Conservation (phyloP, 2,888 invertebrate genomes). For the Dastarcus helophoroides region DNA sequence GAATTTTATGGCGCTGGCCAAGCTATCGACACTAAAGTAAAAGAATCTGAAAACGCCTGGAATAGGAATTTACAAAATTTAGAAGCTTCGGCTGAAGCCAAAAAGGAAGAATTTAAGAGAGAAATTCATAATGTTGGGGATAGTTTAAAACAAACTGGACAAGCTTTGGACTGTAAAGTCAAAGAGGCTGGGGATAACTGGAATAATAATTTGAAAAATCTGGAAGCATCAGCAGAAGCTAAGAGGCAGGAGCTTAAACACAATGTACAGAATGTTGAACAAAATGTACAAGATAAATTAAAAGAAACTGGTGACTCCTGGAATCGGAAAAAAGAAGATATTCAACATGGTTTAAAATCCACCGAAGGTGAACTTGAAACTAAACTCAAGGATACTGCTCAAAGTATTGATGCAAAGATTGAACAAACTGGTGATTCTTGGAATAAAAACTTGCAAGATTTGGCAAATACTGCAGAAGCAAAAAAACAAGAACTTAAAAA, state of each 20-base stretch:
- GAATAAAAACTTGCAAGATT: background rate
- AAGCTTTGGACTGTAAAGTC: background rate
- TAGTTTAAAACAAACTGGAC: background rate
- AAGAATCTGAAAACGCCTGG: constrained; percentile 6
- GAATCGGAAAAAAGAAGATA: no score
- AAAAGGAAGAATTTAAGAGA: background rate
- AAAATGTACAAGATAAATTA: no score
- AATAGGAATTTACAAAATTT: no score
- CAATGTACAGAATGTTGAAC: no score
- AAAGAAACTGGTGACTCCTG: no score
- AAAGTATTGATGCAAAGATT: background rate
- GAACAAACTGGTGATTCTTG: background rate
- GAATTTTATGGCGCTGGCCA: constrained; percentile 8
- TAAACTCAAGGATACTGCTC: background rate
- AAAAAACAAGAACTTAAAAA: background rate
- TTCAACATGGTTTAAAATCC: background rate
- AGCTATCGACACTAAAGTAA: constrained; percentile 3
- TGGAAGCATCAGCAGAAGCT: background rate
- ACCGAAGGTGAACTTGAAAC: background rate
- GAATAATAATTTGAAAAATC: background rate
- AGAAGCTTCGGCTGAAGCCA: constrained; percentile 1
- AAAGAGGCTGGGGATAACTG: constrained; percentile 1
- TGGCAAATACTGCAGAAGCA: background rate
- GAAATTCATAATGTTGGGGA: constrained; percentile 1
- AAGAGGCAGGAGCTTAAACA: background rate